Percentiles rank a stretch among this genome's conserved stretches.
phyloP scores from a whole-genome alignment of 2,113 vertebrate genomes.

The Gasterosteus nipponicus region DNA sequence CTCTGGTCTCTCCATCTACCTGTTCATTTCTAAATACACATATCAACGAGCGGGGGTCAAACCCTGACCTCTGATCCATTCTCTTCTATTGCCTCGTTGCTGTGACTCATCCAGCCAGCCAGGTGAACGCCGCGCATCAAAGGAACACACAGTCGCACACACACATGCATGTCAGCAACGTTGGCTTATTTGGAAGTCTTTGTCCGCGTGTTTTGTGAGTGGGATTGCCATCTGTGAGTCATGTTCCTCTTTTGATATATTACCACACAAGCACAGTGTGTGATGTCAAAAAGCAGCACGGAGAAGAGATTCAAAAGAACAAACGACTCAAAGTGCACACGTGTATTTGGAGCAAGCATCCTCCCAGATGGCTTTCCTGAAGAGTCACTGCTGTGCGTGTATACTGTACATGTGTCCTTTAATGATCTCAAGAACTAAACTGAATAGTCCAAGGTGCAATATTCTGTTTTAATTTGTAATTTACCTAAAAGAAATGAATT shows the following conservation, averaged over 20 bases:
- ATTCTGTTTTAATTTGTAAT: neutral
- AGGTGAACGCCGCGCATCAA: slow-evolving; percentile 19
- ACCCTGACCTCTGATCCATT: neutral
- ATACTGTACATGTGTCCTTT: neutral
- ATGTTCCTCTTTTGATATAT: slow-evolving; percentile 71
- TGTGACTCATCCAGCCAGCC: slow-evolving; percentile 29
- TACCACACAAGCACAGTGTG: slow-evolving; percentile 11
- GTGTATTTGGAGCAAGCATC: slow-evolving; percentile 4
- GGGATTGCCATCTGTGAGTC: slow-evolving; percentile 46
- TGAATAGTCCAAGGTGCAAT: neutral
- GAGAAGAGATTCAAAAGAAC: slow-evolving; percentile 12
- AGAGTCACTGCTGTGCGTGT: neutral
- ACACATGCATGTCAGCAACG: slow-evolving; percentile 1
- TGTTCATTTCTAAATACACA: slow-evolving; percentile 4
- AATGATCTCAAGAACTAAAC: neutral
- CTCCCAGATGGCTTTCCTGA: neutral
- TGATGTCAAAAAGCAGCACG: slow-evolving; percentile 36
- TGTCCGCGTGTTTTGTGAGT: slow-evolving; percentile 38
- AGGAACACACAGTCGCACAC: neutral
- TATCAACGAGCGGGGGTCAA: neutral
- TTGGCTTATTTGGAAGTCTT: slow-evolving; percentile 8
- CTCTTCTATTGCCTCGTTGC: neutral
- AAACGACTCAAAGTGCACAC: slow-evolving; percentile 13
- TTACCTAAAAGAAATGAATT: neutral
- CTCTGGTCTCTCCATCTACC: neutral